phyloP scores from a whole-genome alignment of 1,140 invertebrate genomes.

The Metopolophium dirhodum region DNA sequence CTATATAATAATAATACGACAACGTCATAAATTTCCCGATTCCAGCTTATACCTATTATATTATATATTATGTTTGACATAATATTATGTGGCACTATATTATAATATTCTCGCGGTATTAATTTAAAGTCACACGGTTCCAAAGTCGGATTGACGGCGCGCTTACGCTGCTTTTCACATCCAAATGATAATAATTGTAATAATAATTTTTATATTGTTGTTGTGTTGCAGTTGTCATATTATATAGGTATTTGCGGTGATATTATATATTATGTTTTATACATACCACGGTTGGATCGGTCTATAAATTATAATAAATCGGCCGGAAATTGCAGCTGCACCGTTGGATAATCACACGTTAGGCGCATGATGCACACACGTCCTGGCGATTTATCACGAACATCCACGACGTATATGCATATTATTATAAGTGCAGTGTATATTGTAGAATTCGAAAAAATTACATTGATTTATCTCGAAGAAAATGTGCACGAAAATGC shows the following conservation, averaged over 20 bases:
- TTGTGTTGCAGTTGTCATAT: not conserved
- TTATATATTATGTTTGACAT: too few species aligned
- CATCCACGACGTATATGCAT: not conserved
- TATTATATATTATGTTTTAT: not conserved
- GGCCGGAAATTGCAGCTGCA: not conserved
- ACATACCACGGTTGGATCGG: too few species aligned
- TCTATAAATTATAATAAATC: constrained; percentile 3
- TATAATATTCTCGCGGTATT: not conserved
- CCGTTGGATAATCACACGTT: constrained; percentile 13
- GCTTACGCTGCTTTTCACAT: not conserved
- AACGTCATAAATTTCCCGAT: not conserved
- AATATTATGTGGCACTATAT: too few species aligned
- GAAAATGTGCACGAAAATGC: not conserved
- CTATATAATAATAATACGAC: not conserved
- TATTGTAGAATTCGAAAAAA: not conserved
- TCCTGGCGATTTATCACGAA: not conserved
- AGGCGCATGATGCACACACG: not conserved
- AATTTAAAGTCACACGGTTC: not conserved
- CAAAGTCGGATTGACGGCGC: not conserved
- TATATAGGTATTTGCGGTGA: too few species aligned
- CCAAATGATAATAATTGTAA: not conserved
- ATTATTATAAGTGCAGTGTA: not conserved
- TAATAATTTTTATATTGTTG: not conserved
- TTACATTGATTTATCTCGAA: not conserved
- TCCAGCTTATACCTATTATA: not conserved